Conservation (phyloP, 2,888 invertebrate genomes). For the Drosophila algonquin region DNA sequence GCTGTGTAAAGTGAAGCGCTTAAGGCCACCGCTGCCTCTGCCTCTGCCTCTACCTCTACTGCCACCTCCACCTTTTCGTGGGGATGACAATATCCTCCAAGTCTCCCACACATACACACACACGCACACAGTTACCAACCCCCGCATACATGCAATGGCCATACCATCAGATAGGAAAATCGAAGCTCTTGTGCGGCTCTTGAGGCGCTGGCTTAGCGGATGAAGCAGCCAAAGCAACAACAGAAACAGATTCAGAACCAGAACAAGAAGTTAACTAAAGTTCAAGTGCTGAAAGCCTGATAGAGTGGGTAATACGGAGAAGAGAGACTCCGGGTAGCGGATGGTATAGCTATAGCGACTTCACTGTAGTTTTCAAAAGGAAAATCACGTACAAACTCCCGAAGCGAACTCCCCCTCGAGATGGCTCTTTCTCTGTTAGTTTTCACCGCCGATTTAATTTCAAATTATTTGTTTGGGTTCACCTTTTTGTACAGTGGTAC, state of each 20-base stretch:
- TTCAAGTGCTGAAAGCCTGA: constrained; percentile 38
- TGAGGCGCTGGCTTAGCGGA: constrained; percentile 40
- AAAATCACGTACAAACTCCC: constrained; percentile 19
- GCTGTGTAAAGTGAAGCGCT: constrained; percentile 67
- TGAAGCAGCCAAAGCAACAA: neutral
- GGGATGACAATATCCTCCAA: constrained; percentile 55
- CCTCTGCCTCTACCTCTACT: neutral
- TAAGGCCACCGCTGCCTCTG: constrained; percentile 33
- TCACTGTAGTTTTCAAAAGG: constrained; percentile 61
- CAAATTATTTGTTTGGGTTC: constrained; percentile 60
- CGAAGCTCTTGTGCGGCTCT: constrained; percentile 61
- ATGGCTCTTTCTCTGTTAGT: constrained; percentile 35
- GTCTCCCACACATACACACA: constrained; percentile 26
- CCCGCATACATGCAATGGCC: constrained; percentile 8
- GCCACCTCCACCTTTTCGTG: constrained; percentile 15
- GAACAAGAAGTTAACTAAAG: constrained; percentile 43
- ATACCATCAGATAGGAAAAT: constrained; percentile 49
- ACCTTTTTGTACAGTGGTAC: constrained; percentile 24
- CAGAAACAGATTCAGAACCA: neutral
- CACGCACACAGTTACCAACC: neutral
- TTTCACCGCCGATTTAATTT: constrained; percentile 52
- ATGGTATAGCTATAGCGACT: constrained; percentile 8
- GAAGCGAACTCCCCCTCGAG: constrained; percentile 10
- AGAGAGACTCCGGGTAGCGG: neutral
- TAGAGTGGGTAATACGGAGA: neutral